Evolutionary conservation across 2,797 vertebrate genomes (phyloP), one percentile per base, ranked within the genome.

Genomic region (Pseudomugil tenellus): DNA sequence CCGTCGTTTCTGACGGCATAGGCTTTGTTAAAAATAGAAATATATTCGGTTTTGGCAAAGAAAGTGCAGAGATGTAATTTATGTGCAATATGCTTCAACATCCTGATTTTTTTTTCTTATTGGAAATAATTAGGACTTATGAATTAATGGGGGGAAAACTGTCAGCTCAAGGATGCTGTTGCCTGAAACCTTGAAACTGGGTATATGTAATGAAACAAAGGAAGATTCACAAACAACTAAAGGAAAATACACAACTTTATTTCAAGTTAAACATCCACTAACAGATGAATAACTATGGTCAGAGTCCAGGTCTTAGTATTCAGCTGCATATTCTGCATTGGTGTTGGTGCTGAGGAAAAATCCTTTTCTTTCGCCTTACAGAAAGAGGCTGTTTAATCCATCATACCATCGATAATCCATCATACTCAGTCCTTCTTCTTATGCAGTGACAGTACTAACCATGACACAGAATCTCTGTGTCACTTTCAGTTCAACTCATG

Each of bases 401-500:
- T 41, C 19, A 41, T 41, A n/a, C n/a, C n/a, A n/a, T n/a, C n/a
- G n/a, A n/a, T n/a, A n/a, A n/a, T n/a, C n/a, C n/a, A n/a, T n/a
- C n/a, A n/a, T 26, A 51, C 23, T 12, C 23, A 6, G 25, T 13
- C n/a, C 25, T 6, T 26, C 12, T 51, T 26, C 23, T 26, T 51
- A 29, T 21, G 26, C 13, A 6, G 35, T n/a, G 25, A 14, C 12
- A n/a, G 4, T 39, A 16, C 39, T 7, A 31, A 48, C n/a, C n/a
- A 48, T n/a, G 21, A n/a, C n/a, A 9, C 19, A 23, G 43, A 1
- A 48, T 1, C 48, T 16, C 23, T 26, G 16, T 41, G 16, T 41
- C 39, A 41, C 39, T 6, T 41, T 16, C 19, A 31, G 43, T 63
- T 60, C 25, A 72, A 54, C 67, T 39, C 28, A 12, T 5, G 14